Evolutionary conservation across 2,888 invertebrate species (phyloP), one percentile per base, ranked within the genome.

Genomic region (Amorpha juglandis): DNA sequence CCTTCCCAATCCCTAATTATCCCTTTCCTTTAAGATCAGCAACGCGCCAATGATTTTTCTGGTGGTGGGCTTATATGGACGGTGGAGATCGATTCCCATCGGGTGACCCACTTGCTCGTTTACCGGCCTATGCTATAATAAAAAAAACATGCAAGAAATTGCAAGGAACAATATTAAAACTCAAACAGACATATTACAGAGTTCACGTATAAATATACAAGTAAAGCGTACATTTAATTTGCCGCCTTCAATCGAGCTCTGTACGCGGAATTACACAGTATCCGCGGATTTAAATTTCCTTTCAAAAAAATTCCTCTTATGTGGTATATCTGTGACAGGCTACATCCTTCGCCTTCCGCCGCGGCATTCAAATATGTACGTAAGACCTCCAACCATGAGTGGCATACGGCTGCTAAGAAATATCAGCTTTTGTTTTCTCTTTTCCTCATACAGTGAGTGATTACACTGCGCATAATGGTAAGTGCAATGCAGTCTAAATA

Each of bases 351-450:
- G 76, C 71, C 73, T 78, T 75, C 75, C 76, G 72, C 68, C 71
- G 78, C 64, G 69, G 76, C 80, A 84, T 84, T 84, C 87, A 83
- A 86, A 87, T 86, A 86, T 88, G 87, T 85, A 86, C 79, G 78
- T 73, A 76, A 69, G 74, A 76, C 69, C 73, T 67, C 66, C 45
- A 51, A 45, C 11, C 11, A 9, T 19, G 1, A 19, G 71, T 69
- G 78, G 19, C 58, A 78, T 66, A 82, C 78, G 65, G 81, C 0
- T 65, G 0, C 8, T 0, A 63, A 71, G 69, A 65, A 71, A 68
- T 68, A 64, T 66, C 68, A 76, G 67, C 69, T 67, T 66, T 48
- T 8, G 6, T 19, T 33, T 8, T 16, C 19, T 16, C 19, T 6
- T 16, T 42, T 55, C 1, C 33, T 14, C 1, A 14, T 1, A 19